Conservation (phyloP, 2,888 invertebrate species). For the Heliconius erato region DNA sequence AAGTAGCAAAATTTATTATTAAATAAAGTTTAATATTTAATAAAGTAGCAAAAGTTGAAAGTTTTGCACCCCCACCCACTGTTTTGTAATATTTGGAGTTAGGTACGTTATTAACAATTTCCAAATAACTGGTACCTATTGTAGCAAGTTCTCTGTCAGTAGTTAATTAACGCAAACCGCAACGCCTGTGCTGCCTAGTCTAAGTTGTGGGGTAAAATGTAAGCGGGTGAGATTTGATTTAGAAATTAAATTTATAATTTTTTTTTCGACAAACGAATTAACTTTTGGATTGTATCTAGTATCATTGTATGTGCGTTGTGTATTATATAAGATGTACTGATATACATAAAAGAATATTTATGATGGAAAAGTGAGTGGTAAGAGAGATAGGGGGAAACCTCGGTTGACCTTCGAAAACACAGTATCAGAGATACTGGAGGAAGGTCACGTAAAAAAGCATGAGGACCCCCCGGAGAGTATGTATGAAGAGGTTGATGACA, state of each 20-base stretch:
- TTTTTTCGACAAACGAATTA: background rate
- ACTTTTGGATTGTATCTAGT: background rate
- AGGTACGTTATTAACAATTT: slow-evolving; percentile 65
- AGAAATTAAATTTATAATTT: background rate
- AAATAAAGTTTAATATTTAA: slow-evolving; percentile 25
- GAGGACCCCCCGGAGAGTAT: too few species aligned
- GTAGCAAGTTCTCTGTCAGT: slow-evolving; percentile 77
- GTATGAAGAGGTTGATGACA: too few species aligned
- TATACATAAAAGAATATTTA: too few species aligned
- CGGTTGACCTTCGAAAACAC: too few species aligned
- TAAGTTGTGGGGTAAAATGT: slow-evolving; percentile 43
- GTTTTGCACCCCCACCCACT: slow-evolving; percentile 17
- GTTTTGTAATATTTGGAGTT: slow-evolving; percentile 40
- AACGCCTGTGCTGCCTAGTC: slow-evolving; percentile 69
- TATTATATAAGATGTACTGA: too few species aligned
- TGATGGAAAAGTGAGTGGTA: too few species aligned
- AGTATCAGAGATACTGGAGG: too few species aligned
- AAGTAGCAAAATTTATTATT: slow-evolving; percentile 7
- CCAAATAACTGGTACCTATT: slow-evolving; percentile 70
- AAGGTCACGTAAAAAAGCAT: too few species aligned
- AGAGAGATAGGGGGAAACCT: too few species aligned
- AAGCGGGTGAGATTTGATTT: slow-evolving; percentile 33
- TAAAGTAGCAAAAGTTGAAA: slow-evolving; percentile 25
- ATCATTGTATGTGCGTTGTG: too few species aligned
- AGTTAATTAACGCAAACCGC: slow-evolving; percentile 80